Evolutionary conservation across 2,113 vertebrate genomes (phyloP).

Genomic region (Nerophis lumbriciformis): DNA sequence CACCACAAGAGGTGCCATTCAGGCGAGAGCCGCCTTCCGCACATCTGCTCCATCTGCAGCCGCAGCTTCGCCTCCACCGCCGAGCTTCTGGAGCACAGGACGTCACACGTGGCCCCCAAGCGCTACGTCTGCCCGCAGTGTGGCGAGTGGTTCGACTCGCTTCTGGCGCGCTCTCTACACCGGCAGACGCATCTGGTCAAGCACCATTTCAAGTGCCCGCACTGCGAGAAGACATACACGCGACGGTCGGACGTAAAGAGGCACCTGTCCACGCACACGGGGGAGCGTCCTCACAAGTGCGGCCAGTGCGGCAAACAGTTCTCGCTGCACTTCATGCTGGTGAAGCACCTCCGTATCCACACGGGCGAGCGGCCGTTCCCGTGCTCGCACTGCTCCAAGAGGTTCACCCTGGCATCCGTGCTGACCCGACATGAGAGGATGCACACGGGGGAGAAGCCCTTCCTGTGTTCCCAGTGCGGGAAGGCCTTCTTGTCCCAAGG

Average conservation of each 20-base stretch:
- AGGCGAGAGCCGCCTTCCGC: constrained; percentile 55
- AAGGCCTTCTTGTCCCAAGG: constrained; percentile 76
- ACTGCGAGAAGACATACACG: constrained; percentile 71
- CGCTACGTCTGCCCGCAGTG: constrained; percentile 64
- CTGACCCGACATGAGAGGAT: constrained; percentile 67
- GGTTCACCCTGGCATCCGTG: constrained; percentile 65
- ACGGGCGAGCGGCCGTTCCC: constrained; percentile 62
- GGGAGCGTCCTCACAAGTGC: constrained; percentile 67
- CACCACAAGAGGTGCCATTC: constrained; percentile 64
- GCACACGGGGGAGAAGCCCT: constrained; percentile 72
- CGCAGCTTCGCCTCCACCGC: constrained; percentile 40
- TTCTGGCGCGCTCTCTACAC: constrained; percentile 61
- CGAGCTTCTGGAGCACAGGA: constrained; percentile 59
- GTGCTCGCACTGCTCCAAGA: constrained; percentile 66
- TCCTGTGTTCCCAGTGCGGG: constrained; percentile 74
- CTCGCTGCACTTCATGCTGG: constrained; percentile 70
- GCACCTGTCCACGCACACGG: constrained; percentile 62
- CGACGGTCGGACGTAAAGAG: constrained; percentile 68
- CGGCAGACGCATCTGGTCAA: constrained; percentile 58
- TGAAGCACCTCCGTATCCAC: constrained; percentile 64
- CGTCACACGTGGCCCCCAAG: constrained; percentile 46
- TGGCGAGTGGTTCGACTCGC: constrained; percentile 62
- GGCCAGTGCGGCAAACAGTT: constrained; percentile 63
- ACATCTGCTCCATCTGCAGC: constrained; percentile 71
- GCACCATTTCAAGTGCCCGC: constrained; percentile 62